phyloP scores from a whole-genome alignment of 2,113 vertebrate species.

The Cyprinodon tularosa region DNA sequence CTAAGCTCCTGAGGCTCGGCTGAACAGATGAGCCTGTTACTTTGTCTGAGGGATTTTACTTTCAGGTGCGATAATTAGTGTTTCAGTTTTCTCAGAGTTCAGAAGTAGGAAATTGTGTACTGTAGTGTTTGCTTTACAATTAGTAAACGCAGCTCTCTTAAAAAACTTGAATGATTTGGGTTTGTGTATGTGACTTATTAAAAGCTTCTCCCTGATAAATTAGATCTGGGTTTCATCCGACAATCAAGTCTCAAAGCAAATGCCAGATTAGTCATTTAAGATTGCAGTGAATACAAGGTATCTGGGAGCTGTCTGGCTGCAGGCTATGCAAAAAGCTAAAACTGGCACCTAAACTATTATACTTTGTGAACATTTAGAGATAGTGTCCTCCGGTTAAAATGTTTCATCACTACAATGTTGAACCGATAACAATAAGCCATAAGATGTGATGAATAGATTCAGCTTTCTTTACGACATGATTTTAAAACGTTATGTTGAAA shows the following conservation, averaged over 20 bases:
- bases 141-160: background rate
- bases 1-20: no score
- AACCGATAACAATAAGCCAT: slow-evolving; percentile 1
- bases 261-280: background rate
- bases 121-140: background rate
- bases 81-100: no score
- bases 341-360: background rate
- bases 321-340: background rate
- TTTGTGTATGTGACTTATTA: background rate
- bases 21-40: no score
- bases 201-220: background rate
- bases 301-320: background rate
- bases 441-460: slow-evolving; percentile 2
- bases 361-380: background rate
- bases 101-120: background rate
- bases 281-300: background rate
- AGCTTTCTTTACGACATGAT: slow-evolving; percentile 3
- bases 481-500: background rate
- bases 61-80: no score
- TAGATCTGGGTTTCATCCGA: background rate
- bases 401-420: background rate
- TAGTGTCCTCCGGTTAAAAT: background rate
- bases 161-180: background rate
- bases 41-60: no score
- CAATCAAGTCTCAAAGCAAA: background rate